Evolutionary conservation across 30 jellyfish, hydroid and myxozoan species (phyloP), one percentile per base, ranked within the genome.

Genomic region (Chrysaora quinquecirrha): DNA sequence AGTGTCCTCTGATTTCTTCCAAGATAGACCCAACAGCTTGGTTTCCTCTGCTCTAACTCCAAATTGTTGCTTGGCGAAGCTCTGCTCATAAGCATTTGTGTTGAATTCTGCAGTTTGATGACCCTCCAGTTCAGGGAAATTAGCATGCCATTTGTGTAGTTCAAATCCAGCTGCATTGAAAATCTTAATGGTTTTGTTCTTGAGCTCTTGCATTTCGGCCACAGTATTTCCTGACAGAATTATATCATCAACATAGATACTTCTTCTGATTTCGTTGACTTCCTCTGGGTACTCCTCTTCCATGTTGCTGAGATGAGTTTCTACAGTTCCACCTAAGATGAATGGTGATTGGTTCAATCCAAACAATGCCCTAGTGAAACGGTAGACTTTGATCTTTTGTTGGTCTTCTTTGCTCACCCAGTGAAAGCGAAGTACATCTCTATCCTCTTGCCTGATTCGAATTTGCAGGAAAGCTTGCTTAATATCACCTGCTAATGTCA

Each of bases 61-160:
- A 38, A 38, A 6, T 38, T 38, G 54, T 38, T 38, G 54, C 14
- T 38, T 38, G 54, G 54, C n/a, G n/a, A 6, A n/a, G n/a, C n/a
- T n/a, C n/a, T n/a, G n/a, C n/a, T n/a, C n/a, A n/a, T n/a, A n/a
- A n/a, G n/a, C n/a, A n/a, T n/a, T n/a, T n/a, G n/a, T n/a, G n/a
- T n/a, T n/a, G n/a, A n/a, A n/a, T n/a, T n/a, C n/a, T n/a, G n/a
- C n/a, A n/a, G n/a, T n/a, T n/a, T 21, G 56, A 24, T 21, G 6
- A 4, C 65, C 72, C 34, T 62, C 95, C 31, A 84, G 14, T 16
- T 61, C n/a, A 32, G 20, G 71, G 14, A 31, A 84, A 38, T 87
- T 87, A 0, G 94, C 78, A 76, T 77, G 96, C 93, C 88, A 87
- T 54, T 87, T 78, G 84, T 87, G 96, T 38, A 78, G 35, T 43